Base-by-base conservation (phyloP, 1,140 invertebrate genomes). In the Chironomus tepperi region DNA sequence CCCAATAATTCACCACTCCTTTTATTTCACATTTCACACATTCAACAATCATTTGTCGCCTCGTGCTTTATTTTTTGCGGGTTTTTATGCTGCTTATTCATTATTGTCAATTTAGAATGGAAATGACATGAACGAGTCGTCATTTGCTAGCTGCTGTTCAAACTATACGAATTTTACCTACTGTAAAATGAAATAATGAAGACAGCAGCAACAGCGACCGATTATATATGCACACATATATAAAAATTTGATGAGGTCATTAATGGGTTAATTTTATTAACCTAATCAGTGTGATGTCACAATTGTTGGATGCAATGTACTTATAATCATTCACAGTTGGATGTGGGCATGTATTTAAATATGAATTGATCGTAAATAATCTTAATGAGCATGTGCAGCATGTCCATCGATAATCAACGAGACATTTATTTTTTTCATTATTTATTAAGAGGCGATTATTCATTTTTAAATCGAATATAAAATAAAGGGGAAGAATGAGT, bases 281-380 rank as follows among this genome's bases (percentile, higher is more conserved):
- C 47, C 47, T 57, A 57, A 57, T 57, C 47, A 57, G 47, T 57
- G 47, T 57, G 47, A 57, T 57, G 47, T 57, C 47, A 57, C 47
- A 5, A 57, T 57, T 57, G 47, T 57, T 57, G 47, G 12, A 57
- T 57, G 12, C n/a, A n/a, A 47, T 47, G 43, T 12, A 3, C 47
- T n/a, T 47, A 47, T 47, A n/a, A 12, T 57, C 3, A n/a, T 47
- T 47, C 8, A 47, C 12, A 57, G 47, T n/a, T 5, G 12, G 12
- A 57, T 15, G 12, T 34, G 24, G 24, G 24, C 24, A 34, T 34
- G 24, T 34, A 1, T 34, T 34, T 34, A 2, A 34, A 2, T 2
- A 5, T 34, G 24, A 34, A n/a, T 57, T 57, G 47, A 57, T n/a
- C 47, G 15, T 57, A 57, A 15, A 57, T 57, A n/a, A 57, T 57